Evolutionary conservation across 2,888 invertebrate species (phyloP).

Genomic region (Stenurella melanura): DNA sequence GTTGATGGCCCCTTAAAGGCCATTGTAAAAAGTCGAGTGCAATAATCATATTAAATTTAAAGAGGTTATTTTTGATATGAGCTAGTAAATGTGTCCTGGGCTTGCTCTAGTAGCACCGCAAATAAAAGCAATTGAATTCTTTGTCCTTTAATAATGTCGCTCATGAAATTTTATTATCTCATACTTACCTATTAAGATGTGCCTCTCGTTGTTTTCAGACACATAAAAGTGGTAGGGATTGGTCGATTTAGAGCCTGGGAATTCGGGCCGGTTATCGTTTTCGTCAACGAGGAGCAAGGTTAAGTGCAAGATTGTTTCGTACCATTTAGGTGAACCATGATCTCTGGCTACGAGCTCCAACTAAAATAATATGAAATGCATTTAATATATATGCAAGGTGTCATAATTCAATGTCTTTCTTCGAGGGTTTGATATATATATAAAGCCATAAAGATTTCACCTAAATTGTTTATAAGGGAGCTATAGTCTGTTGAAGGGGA

Average conservation of each 20-base stretch:
- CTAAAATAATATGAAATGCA: constrained; percentile 70
- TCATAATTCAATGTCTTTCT: no score
- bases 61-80: neutral
- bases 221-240: constrained; percentile 82
- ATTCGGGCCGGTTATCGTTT: constrained; percentile 88
- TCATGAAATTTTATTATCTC: neutral
- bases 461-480: no score
- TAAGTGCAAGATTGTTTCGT: constrained; percentile 85
- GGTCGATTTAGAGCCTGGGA: constrained; percentile 77
- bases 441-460: no score
- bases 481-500: no score
- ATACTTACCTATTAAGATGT: constrained; percentile 79
- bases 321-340: constrained; percentile 87
- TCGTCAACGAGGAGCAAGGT: constrained; percentile 86
- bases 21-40: neutral
- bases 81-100: neutral
- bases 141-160: neutral
- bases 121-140: neutral
- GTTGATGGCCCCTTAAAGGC: neutral
- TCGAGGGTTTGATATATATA: no score
- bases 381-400: no score
- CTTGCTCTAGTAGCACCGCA: neutral
- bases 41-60: neutral
- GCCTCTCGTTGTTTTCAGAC: constrained; percentile 81
- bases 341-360: constrained; percentile 88